phyloP scores from a whole-genome alignment of 1,140 invertebrate genomes.

The Trichogramma pretiosum region DNA sequence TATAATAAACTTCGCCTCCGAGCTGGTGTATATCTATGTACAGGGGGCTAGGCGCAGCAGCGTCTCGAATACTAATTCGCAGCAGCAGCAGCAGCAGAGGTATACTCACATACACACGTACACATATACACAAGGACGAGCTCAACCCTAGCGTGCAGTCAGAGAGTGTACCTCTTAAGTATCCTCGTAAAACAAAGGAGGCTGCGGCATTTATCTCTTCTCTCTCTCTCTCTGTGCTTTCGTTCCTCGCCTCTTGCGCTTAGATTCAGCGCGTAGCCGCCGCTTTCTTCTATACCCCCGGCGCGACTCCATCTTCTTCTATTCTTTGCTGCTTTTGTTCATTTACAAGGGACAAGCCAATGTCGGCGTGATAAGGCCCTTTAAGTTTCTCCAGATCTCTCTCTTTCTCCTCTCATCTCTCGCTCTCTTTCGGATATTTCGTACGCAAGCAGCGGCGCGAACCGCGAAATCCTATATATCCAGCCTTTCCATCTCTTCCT shows the following conservation, averaged over 20 bases:
- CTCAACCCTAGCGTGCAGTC: no score
- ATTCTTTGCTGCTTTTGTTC: neutral
- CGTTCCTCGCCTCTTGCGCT: no score
- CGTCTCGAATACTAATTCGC: conserved; percentile 16
- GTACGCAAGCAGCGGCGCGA: no score
- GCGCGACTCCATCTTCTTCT: neutral
- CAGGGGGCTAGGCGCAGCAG: no score
- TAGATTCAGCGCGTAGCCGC: no score
- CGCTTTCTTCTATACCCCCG: neutral
- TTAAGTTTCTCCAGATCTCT: conserved; percentile 4
- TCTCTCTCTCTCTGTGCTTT: neutral
- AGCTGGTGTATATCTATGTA: no score
- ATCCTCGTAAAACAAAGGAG: conserved; percentile 16
- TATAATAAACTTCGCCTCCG: no score
- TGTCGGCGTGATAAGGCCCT: conserved; percentile 12
- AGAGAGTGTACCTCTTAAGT: conserved; percentile 10
- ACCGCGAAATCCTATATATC: conserved; percentile 14
- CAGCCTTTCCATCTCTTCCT: neutral
- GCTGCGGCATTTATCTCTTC: conserved; percentile 14
- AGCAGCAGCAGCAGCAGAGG: no score
- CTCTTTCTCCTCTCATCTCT: no score
- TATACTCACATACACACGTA: no score
- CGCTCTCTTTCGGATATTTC: conserved; percentile 4
- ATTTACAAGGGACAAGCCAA: neutral
- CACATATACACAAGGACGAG: no score